Evolutionary conservation across 2,797 vertebrate genomes (phyloP).

Genomic region (Cheirogaleus major): DNA sequence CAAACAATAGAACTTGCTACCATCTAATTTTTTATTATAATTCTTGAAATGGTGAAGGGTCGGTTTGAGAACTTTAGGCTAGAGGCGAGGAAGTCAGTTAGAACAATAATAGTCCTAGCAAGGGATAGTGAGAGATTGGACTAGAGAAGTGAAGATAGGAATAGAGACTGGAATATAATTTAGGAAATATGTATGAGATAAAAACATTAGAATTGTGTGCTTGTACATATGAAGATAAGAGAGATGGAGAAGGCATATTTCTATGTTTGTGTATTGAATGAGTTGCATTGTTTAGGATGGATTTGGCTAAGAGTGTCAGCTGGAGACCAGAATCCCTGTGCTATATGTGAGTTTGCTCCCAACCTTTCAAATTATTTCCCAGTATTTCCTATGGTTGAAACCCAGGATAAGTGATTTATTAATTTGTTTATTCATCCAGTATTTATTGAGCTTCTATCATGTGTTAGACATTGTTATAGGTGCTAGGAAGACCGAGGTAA

Average conservation of each 20-base stretch:
- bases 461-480: not conserved
- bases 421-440: not conserved
- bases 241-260: not conserved
- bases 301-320: not conserved
- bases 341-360: not conserved
- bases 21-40: not conserved
- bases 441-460: not conserved
- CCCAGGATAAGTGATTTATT: not conserved
- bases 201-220: not conserved
- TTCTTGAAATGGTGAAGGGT: not conserved
- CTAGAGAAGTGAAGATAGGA: not conserved
- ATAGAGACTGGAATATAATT: not conserved
- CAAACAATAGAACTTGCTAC: not conserved
- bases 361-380: not conserved
- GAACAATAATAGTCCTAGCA: not conserved
- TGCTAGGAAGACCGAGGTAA: not conserved
- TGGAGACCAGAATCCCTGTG: not conserved
- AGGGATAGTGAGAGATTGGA: not conserved
- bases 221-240: not conserved
- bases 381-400: not conserved
- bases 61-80: not conserved
- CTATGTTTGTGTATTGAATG: not conserved
- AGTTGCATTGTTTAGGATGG: not conserved
- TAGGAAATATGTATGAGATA: not conserved
- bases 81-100: not conserved